phyloP scores from a whole-genome alignment of 2,888 invertebrate species.

The Glyphotaelius pellucidus region DNA sequence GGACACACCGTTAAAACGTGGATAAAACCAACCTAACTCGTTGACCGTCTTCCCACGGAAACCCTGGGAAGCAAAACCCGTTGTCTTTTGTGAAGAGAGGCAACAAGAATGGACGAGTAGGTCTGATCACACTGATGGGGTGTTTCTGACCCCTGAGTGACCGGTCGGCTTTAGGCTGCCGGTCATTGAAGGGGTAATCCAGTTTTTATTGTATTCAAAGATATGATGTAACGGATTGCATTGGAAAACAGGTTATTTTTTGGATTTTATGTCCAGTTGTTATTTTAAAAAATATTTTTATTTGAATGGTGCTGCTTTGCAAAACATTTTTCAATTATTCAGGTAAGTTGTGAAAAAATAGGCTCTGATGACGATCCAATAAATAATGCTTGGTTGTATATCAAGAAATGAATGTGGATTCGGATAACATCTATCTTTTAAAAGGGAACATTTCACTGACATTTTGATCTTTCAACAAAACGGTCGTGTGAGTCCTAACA shows the following conservation, averaged over 20 bases:
- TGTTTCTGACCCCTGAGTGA: slow-evolving; percentile 2
- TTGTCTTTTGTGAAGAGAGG: slow-evolving; percentile 25
- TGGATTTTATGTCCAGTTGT: background rate
- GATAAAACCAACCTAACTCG: no score
- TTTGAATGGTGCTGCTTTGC: background rate
- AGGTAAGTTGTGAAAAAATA: no score
- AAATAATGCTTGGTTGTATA: no score
- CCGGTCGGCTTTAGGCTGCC: background rate
- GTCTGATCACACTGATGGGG: background rate
- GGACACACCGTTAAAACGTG: background rate
- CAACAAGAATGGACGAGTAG: background rate
- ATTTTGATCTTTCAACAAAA: no score
- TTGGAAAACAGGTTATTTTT: background rate
- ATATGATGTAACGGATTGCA: background rate
- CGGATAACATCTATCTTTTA: no score
- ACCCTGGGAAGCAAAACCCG: slow-evolving; percentile 37
- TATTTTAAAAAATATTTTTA: background rate
- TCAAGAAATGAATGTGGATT: no score
- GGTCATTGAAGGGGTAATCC: background rate
- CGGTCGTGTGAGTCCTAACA: no score
- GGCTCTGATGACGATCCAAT: no score
- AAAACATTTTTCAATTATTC: no score
- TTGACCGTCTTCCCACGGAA: slow-evolving; percentile 44
- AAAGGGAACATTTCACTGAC: no score
- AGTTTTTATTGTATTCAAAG: slow-evolving; percentile 1